A percentile compares a stretch with the other conserved stretches of the same genome.
Conservation (phyloP, 2,797 vertebrate species). For the Dipus sagitta region DNA sequence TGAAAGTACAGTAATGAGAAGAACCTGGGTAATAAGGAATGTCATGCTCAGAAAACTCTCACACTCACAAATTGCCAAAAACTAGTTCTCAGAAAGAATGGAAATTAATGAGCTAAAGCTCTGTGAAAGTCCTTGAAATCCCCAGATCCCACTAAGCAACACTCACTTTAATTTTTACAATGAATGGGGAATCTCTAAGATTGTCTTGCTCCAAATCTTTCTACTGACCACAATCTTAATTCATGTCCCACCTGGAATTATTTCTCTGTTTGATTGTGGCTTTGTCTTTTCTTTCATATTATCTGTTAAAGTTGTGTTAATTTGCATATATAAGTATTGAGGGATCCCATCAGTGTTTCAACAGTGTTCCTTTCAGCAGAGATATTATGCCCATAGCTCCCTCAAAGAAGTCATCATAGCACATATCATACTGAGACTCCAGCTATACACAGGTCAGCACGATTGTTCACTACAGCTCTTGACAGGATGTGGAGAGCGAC, state of each 20-base stretch:
- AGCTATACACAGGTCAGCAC: neutral
- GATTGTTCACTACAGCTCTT: neutral
- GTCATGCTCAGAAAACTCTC: neutral
- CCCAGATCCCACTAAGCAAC: neutral
- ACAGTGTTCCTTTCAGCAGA: neutral
- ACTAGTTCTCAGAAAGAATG: neutral
- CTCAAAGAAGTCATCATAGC: neutral
- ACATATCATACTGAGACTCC: neutral
- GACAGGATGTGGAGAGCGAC: neutral
- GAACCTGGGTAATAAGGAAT: conserved; percentile 16
- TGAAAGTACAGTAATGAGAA: conserved; percentile 6
- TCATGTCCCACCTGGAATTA: neutral
- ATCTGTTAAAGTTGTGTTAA: neutral
- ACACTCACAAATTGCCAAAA: conserved; percentile 47
- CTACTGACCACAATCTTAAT: neutral
- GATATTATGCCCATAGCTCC: neutral
- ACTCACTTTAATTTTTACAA: neutral
- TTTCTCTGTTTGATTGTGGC: conserved; percentile 34
- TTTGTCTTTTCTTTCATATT: conserved; percentile 29
- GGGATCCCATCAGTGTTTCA: neutral
- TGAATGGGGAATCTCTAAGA: neutral
- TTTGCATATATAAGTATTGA: neutral
- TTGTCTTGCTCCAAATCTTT: neutral
- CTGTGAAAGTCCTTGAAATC: neutral
- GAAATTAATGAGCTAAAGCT: conserved; percentile 48